These are phyloP conservation scores for Aplocera efformata DNA, from an alignment of 2,888 invertebrate species.

Conservation along the genomic window DNA sequence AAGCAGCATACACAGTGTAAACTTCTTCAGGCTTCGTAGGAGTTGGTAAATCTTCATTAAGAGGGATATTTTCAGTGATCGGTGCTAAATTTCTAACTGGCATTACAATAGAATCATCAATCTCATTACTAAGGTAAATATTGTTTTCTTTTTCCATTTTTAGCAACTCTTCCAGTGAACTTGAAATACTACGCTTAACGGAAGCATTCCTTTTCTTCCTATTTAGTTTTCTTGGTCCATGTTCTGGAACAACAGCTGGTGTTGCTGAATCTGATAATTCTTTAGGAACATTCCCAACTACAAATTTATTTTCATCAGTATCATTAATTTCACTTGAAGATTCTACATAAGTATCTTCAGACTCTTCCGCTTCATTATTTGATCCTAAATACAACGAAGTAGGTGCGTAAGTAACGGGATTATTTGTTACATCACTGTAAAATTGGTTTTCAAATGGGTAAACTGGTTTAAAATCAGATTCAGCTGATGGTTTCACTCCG, in stretches of 20 bases:
- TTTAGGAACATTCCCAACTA: slow-evolving; percentile 84
- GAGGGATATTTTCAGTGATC: slow-evolving; percentile 29
- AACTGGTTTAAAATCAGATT: slow-evolving; percentile 70
- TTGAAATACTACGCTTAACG: slow-evolving; percentile 53
- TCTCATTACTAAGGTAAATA: slow-evolving; percentile 71
- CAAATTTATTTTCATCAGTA: slow-evolving; percentile 77
- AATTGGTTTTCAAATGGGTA: slow-evolving; percentile 71
- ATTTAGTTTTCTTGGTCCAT: slow-evolving; percentile 80
- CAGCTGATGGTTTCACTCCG: slow-evolving; percentile 65
- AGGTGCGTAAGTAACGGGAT: slow-evolving; percentile 62
- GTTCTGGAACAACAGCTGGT: slow-evolving; percentile 83
- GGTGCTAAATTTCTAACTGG: slow-evolving; percentile 44
- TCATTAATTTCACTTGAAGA: slow-evolving; percentile 41
- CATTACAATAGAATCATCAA: slow-evolving; percentile 57
- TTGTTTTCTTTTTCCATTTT: slow-evolving; percentile 62
- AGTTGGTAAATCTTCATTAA: slow-evolving; percentile 33
- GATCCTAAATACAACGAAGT: slow-evolving; percentile 74
- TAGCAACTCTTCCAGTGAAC: slow-evolving; percentile 64
- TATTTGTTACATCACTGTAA: slow-evolving; percentile 63
- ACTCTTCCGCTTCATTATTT: slow-evolving; percentile 60
- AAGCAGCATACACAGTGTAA: slow-evolving; percentile 47
- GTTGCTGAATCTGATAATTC: slow-evolving; percentile 76
- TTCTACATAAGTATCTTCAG: slow-evolving; percentile 52
- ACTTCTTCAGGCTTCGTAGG: slow-evolving; percentile 44
- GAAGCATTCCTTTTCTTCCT: slow-evolving; percentile 38